phyloP scores from a whole-genome alignment of 2,888 invertebrate genomes.

The Agriopis leucophaearia region DNA sequence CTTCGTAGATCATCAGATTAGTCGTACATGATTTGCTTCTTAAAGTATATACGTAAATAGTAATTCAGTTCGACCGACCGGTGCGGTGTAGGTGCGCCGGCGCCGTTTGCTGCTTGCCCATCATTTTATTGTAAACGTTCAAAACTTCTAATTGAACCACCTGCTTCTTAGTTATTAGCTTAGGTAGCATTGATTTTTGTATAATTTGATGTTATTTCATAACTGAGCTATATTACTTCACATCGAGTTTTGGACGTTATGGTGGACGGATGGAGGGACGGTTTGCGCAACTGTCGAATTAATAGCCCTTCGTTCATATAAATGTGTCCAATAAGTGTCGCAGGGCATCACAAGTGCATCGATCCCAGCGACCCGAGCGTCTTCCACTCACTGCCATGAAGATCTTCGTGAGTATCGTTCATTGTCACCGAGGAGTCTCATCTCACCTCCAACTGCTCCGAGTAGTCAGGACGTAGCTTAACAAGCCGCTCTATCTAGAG shows the following conservation, averaged over 20 bases:
- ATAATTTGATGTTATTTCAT: constrained; percentile 41
- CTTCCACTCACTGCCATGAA: constrained; percentile 59
- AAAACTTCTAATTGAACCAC: constrained; percentile 18
- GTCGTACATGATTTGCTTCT: no score
- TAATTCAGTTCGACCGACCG: no score
- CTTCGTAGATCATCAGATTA: no score
- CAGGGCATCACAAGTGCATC: constrained; percentile 47
- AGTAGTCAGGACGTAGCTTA: no score
- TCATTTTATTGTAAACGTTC: not conserved
- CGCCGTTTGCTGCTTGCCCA: no score
- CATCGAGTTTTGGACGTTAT: constrained; percentile 35
- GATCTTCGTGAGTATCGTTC: constrained; percentile 62
- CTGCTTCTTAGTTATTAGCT: constrained; percentile 23
- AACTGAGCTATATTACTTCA: constrained; percentile 41
- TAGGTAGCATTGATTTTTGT: constrained; percentile 35
- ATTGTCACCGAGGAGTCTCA: not conserved
- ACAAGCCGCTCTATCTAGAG: no score
- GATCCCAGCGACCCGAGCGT: constrained; percentile 35
- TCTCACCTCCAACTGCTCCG: not conserved
- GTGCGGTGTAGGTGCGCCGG: no score
- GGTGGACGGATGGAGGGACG: constrained; percentile 44
- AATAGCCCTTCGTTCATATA: constrained; percentile 56
- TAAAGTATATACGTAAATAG: no score
- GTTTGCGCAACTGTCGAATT: constrained; percentile 53
- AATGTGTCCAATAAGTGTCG: constrained; percentile 48